phyloP scores from a whole-genome alignment of 2,113 vertebrate genomes.

The Synchiropus splendidus region DNA sequence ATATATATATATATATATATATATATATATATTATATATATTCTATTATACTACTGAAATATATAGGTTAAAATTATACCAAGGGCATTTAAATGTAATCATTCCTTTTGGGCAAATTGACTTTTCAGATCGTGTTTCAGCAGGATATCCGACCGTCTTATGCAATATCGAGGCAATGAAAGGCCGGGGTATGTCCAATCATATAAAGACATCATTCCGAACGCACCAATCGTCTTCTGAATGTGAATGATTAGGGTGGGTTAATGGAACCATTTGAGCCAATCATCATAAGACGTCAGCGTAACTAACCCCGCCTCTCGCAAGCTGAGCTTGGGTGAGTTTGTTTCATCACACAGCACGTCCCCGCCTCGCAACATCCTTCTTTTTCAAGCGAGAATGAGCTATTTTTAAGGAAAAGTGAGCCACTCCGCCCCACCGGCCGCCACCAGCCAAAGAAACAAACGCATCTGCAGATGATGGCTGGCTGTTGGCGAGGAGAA shows the following conservation, averaged over 20 bases:
- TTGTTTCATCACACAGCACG: conserved; percentile 17
- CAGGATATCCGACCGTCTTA: too few relatives aligned
- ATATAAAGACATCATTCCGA: conserved; percentile 1
- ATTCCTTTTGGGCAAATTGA: too few relatives aligned
- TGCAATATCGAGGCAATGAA: too few relatives aligned
- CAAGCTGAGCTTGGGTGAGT: conserved; percentile 23
- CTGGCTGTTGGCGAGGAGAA: conserved; percentile 50
- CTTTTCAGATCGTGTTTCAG: too few relatives aligned
- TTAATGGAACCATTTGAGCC: conserved; percentile 9
- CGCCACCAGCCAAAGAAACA: not conserved
- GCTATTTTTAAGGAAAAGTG: conserved; percentile 47
- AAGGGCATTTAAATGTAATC: too few relatives aligned
- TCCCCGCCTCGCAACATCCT: conserved; percentile 10
- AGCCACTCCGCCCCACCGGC: conserved; percentile 26
- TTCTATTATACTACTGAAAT: too few relatives aligned
- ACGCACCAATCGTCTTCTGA: conserved; percentile 17
- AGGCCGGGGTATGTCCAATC: too few relatives aligned
- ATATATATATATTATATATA: too few relatives aligned
- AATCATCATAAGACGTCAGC: conserved; percentile 1
- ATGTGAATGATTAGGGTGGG: conserved; percentile 1
- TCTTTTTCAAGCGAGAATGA: conserved; percentile 35
- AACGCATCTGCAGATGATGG: conserved; percentile 38
- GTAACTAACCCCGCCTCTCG: conserved; percentile 23
- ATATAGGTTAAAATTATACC: not conserved
- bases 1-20: too few relatives aligned